These are phyloP conservation scores for Helleia helle DNA, from an alignment of 2,888 invertebrate genomes.

Conservation along the genomic window DNA sequence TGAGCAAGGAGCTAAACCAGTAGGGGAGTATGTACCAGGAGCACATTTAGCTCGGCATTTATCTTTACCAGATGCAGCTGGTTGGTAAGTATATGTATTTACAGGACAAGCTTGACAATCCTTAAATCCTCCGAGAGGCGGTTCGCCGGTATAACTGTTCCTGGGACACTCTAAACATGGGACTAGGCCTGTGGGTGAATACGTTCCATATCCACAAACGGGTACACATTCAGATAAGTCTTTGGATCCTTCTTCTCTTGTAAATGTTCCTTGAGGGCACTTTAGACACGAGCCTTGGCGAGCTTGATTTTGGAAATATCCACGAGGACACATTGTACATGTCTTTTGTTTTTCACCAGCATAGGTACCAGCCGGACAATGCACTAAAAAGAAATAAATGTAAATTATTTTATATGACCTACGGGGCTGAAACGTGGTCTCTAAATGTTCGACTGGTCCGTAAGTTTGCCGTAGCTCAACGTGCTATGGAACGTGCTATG, in stretches of 20 bases:
- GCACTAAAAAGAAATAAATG: slow-evolving; percentile 77
- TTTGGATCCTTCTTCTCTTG: slow-evolving; percentile 91
- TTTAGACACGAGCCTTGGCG: slow-evolving; percentile 91
- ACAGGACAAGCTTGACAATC: slow-evolving; percentile 95
- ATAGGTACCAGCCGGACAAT: slow-evolving; percentile 97
- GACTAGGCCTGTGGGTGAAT: slow-evolving; percentile 93
- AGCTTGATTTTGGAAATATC: slow-evolving; percentile 94
- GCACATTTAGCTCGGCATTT: slow-evolving; percentile 91
- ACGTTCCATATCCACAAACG: slow-evolving; percentile 96
- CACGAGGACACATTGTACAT: slow-evolving; percentile 93
- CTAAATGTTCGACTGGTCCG: too few relatives aligned
- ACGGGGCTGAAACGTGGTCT: too few relatives aligned
- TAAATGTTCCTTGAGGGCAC: slow-evolving; percentile 95
- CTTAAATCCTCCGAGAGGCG: slow-evolving; percentile 92
- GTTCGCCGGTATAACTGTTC: slow-evolving; percentile 91
- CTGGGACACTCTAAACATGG: slow-evolving; percentile 95
- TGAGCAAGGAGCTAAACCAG: slow-evolving; percentile 94
- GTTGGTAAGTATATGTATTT: slow-evolving; percentile 91
- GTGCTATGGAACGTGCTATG: too few relatives aligned
- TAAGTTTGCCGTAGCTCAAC: too few relatives aligned
- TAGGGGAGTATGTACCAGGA: slow-evolving; percentile 92
- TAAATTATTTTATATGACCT: too few relatives aligned
- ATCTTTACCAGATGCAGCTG: slow-evolving; percentile 88
- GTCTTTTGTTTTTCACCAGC: slow-evolving; percentile 92
- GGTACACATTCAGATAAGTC: slow-evolving; percentile 90